Percentiles rank a stretch among this genome's conserved stretches.
phyloP scores from a whole-genome alignment of 2,113 vertebrate genomes.

The human (Homo sapiens) region DNA sequence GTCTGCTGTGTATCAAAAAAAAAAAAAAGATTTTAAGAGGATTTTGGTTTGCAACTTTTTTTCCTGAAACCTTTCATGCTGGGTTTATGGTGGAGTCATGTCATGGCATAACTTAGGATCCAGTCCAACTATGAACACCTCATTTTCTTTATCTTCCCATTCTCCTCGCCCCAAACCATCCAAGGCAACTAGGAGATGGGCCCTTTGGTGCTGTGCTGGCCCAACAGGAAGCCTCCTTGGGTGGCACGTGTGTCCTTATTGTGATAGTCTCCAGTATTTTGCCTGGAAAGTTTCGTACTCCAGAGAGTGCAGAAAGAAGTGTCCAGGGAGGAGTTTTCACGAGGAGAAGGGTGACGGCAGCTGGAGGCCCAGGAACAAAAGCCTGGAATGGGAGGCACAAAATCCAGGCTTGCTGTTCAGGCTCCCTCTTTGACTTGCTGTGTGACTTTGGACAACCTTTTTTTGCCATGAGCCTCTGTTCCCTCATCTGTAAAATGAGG shows the following conservation, averaged over 20 bases:
- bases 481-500: neutral
- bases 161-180: neutral
- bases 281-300: neutral
- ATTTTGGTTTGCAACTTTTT: neutral
- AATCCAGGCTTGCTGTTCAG: neutral
- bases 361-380: neutral
- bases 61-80: neutral
- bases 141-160: neutral
- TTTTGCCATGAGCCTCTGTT: neutral
- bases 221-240: neutral
- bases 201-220: neutral
- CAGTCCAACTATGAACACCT: neutral
- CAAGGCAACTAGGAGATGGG: neutral
- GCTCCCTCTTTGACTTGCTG: neutral
- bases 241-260: fast-evolving
- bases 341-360: neutral
- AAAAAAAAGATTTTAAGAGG: fast-evolving
- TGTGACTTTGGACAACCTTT: neutral
- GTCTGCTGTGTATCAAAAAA: neutral
- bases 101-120: too few relatives aligned
- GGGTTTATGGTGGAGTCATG: neutral
- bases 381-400: too few relatives aligned
- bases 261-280: neutral
- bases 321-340: neutral
- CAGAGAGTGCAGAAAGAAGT: neutral